Evolutionary conservation across 1,140 invertebrate genomes (phyloP).

Genomic region (Anastrepha ludens): DNA sequence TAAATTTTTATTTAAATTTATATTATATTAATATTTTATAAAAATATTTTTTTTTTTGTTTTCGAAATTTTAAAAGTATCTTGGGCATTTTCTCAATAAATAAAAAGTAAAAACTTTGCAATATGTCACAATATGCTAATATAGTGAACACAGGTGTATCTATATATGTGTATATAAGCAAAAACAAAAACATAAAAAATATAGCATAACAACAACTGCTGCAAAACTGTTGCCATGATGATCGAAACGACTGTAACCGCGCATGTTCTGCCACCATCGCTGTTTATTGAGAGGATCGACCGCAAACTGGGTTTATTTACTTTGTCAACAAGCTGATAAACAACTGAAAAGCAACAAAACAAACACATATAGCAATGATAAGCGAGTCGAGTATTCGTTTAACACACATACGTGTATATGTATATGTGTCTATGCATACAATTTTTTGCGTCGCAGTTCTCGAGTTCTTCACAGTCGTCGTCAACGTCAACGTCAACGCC

Average conservation of each 20-base stretch:
- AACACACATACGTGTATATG: not conserved
- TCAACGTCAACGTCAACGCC: not conserved
- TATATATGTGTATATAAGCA: too few relatives aligned
- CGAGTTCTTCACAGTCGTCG: too few relatives aligned
- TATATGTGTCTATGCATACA: too few relatives aligned
- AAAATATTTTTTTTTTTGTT: too few relatives aligned
- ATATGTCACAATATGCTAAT: too few relatives aligned
- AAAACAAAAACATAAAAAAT: not conserved
- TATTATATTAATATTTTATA: too few relatives aligned
- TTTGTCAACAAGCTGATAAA: slow-evolving; percentile 43
- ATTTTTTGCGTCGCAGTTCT: too few relatives aligned
- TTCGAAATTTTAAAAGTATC: too few relatives aligned
- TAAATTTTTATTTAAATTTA: too few relatives aligned
- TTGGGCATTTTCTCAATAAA: too few relatives aligned
- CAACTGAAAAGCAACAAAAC: slow-evolving; percentile 7
- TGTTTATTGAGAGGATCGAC: not conserved
- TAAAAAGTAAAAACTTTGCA: too few relatives aligned
- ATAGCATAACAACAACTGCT: not conserved
- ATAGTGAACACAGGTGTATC: too few relatives aligned
- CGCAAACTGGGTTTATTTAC: slow-evolving; percentile 45
- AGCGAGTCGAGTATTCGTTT: not conserved
- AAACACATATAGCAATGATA: not conserved
- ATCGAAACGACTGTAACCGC: not conserved
- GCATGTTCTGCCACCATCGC: not conserved
- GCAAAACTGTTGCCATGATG: not conserved